These are phyloP conservation scores for Drosophila sordidapex DNA, from an alignment of 2,888 invertebrate species.

Conservation along the genomic window DNA sequence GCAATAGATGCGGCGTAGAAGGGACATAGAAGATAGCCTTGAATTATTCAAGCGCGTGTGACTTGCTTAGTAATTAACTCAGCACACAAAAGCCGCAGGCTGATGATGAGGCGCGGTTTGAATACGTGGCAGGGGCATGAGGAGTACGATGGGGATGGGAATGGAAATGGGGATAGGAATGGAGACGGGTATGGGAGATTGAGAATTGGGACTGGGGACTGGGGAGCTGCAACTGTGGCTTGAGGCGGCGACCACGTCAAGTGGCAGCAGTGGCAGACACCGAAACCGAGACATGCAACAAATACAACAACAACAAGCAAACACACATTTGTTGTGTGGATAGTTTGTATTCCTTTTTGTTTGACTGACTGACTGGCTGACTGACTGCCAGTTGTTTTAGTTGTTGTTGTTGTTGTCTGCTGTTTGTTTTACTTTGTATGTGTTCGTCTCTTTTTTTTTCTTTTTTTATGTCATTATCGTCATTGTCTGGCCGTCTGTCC, in stretches of 20 bases:
- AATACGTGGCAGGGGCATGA: constrained; percentile 15
- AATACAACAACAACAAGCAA: constrained; percentile 17
- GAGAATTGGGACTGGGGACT: constrained; percentile 1
- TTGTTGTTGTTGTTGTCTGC: constrained; percentile 48
- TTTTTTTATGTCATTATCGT: constrained; percentile 63
- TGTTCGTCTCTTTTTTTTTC: constrained; percentile 15
- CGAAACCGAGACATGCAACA: constrained; percentile 54
- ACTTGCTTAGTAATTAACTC: constrained; percentile 81
- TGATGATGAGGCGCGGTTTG: constrained; percentile 68
- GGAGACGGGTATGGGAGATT: constrained; percentile 5
- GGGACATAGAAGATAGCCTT: constrained; percentile 66
- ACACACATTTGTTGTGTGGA: constrained; percentile 33
- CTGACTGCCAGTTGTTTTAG: constrained; percentile 14
- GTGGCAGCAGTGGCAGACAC: constrained; percentile 66
- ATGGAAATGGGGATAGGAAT: constrained; percentile 11
- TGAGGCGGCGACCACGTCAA: constrained; percentile 67
- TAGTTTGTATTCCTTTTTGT: constrained; percentile 60
- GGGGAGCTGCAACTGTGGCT: constrained; percentile 22
- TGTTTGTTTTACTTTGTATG: constrained; percentile 60
- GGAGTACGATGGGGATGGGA: constrained; percentile 7
- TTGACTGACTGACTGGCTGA: constrained; percentile 40
- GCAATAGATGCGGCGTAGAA: constrained; percentile 57
- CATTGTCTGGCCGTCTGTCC: constrained; percentile 54
- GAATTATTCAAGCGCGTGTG: constrained; percentile 81
- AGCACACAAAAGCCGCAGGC: constrained; percentile 73